Conservation (phyloP, 64 coral and sea anemone species). For the Orbicella faveolata region DNA sequence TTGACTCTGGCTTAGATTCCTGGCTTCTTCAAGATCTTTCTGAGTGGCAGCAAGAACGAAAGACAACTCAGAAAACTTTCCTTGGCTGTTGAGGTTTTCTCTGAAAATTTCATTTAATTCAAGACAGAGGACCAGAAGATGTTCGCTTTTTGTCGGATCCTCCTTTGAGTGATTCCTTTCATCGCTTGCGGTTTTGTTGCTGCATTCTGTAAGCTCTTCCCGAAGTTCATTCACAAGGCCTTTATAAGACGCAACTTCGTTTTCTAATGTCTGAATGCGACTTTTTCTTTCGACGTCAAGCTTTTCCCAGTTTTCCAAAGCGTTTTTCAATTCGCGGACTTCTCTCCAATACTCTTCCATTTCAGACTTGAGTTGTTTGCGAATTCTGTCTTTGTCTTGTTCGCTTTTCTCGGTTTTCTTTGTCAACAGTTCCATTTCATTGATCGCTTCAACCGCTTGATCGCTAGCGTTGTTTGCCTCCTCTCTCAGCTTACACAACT, state of each 20-base stretch:
- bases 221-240: slow-evolving; percentile 18
- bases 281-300: slow-evolving; percentile 17
- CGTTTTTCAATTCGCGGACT: slow-evolving; percentile 54
- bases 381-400: slow-evolving; percentile 28
- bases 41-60: slow-evolving; percentile 37
- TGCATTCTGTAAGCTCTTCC: not conserved
- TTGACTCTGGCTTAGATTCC: slow-evolving; percentile 49
- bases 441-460: slow-evolving; percentile 46
- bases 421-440: slow-evolving; percentile 69
- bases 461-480: slow-evolving; percentile 53
- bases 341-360: slow-evolving; percentile 39
- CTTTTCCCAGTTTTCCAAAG: slow-evolving; percentile 47
- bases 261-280: slow-evolving; percentile 37
- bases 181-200: not conserved
- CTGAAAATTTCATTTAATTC: slow-evolving; percentile 70
- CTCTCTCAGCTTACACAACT: slow-evolving; percentile 42
- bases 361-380: slow-evolving; percentile 10
- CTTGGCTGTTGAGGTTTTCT: slow-evolving; percentile 60
- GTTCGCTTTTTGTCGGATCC: slow-evolving; percentile 12
- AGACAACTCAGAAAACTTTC: slow-evolving; percentile 40
- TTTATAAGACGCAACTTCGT: slow-evolving; percentile 31
- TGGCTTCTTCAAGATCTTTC: slow-evolving; percentile 67
- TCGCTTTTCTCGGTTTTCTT: slow-evolving; percentile 57
- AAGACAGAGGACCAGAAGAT: slow-evolving; percentile 18
- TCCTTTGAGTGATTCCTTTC: not conserved